Conservation (phyloP, 2,113 vertebrate genomes). For the Salvelinus namaycush region DNA sequence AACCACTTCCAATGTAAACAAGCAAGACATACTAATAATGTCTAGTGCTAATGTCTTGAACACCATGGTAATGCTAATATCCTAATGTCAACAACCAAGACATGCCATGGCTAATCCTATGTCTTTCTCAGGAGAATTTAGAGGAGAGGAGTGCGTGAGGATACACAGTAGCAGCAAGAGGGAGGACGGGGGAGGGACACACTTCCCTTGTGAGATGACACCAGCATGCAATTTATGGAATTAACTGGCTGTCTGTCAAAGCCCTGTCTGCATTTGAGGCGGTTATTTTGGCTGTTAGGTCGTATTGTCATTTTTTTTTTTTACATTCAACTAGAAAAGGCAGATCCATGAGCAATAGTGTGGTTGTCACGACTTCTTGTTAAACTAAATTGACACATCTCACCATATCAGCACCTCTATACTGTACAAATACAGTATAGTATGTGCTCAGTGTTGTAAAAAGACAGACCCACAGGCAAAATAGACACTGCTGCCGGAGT, state of each 20-base stretch:
- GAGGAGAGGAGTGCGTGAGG: background rate
- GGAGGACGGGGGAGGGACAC: background rate
- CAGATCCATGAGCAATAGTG: no score
- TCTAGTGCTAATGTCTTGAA: no score
- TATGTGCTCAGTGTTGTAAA: no score
- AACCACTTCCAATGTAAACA: background rate
- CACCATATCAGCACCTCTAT: no score
- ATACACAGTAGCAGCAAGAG: background rate
- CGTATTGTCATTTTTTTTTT: background rate
- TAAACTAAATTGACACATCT: no score
- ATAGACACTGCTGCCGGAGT: no score
- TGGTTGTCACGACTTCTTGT: no score
- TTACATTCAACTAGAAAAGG: no score
- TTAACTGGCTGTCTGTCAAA: constrained; percentile 6
- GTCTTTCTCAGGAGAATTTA: background rate
- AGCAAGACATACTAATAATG: background rate
- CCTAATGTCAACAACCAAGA: background rate
- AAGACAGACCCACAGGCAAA: no score
- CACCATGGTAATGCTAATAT: background rate
- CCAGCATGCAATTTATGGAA: constrained; percentile 9
- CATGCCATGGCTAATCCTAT: background rate
- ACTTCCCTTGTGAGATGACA: background rate
- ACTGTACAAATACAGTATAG: no score
- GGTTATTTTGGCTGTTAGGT: background rate
- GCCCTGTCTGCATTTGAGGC: no score